Conservation (phyloP, 37 sponge, comb jelly and placozoan genomes). For the Beroe ovata region DNA sequence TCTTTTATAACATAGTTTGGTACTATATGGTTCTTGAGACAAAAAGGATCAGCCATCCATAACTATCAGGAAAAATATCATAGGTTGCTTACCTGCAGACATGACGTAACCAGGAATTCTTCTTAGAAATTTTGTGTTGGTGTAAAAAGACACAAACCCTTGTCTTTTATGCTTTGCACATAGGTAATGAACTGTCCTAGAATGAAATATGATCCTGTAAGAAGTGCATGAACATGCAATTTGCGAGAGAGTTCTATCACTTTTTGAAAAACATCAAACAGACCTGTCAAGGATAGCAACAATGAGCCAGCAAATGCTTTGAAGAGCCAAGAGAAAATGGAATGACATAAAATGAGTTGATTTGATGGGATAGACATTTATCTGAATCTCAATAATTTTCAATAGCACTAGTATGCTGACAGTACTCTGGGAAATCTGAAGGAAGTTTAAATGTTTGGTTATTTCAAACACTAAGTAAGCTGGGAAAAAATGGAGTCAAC, state of each 20-base stretch:
- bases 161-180: constrained; percentile 10
- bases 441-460: too few species aligned
- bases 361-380: neutral
- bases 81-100: neutral
- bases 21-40: too few species aligned
- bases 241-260: too few species aligned
- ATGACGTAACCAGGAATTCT: constrained; percentile 42
- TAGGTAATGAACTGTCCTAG: constrained; percentile 10
- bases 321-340: constrained; percentile 22
- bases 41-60: too few species aligned
- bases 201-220: neutral
- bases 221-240: too few species aligned
- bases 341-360: constrained; percentile 1
- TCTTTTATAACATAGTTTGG: too few species aligned
- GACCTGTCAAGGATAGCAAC: constrained; percentile 41
- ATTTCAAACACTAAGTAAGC: too few species aligned
- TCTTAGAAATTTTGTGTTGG: constrained; percentile 16
- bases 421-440: constrained; percentile 46
- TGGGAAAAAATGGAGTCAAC: too few species aligned
- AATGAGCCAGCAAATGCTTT: constrained; percentile 35
- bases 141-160: constrained; percentile 44
- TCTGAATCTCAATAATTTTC: neutral
- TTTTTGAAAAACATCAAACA: too few species aligned
- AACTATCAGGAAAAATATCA: too few species aligned
- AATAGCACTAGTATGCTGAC: neutral